These are phyloP conservation scores for Drosophila saltans DNA, from an alignment of 1,140 invertebrate genomes.

Conservation along the genomic window DNA sequence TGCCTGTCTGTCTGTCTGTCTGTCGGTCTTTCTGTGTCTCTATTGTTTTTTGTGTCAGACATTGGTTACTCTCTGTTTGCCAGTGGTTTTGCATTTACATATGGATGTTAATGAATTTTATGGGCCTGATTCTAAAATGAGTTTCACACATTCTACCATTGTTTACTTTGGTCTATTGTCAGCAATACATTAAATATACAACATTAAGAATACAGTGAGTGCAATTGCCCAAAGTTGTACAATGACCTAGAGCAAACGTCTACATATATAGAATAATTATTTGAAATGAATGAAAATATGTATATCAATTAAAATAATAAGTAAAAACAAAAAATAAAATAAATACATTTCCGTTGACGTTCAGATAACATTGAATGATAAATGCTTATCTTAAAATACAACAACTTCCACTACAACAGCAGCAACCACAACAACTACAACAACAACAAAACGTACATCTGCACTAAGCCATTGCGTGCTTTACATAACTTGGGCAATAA, in stretches of 20 bases:
- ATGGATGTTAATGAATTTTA: conserved; percentile 69
- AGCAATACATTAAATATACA: conserved; percentile 18
- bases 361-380: conserved; percentile 72
- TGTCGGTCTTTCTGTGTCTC: conserved; percentile 32
- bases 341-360: conserved; percentile 65
- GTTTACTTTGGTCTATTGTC: conserved; percentile 20
- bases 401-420: conserved; percentile 36
- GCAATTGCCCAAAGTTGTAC: conserved; percentile 10
- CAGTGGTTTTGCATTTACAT: conserved; percentile 61
- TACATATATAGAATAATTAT: conserved; percentile 5
- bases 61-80: conserved; percentile 36
- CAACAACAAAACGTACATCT: conserved; percentile 37
- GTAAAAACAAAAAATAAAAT: not conserved
- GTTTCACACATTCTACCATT: conserved; percentile 16
- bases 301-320: conserved; percentile 33
- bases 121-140: conserved; percentile 40
- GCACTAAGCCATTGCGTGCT: conserved; percentile 54
- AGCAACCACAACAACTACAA: conserved; percentile 5
- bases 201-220: conserved; percentile 30
- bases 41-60: conserved; percentile 28
- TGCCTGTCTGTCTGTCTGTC: conserved; percentile 31
- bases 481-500: conserved; percentile 44
- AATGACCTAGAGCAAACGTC: not conserved
- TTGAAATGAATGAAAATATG: conserved; percentile 26
- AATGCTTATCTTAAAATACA: conserved; percentile 10